Percentiles rank a stretch among this genome's conserved stretches.
phyloP scores from a whole-genome alignment of 2,113 vertebrate genomes.

The Tragelaphus scriptus region DNA sequence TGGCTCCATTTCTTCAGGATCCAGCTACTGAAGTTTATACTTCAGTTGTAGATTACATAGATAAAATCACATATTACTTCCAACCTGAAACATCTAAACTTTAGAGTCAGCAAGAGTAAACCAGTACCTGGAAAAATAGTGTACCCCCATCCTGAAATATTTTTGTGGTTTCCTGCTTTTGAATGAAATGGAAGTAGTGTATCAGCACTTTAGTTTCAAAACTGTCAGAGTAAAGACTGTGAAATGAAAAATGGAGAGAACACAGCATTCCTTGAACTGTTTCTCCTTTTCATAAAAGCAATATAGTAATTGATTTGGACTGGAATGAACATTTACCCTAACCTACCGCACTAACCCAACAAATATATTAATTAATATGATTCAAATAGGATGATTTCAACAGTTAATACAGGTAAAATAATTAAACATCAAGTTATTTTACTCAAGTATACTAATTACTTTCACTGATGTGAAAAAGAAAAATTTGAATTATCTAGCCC shows the following conservation, averaged over 20 bases:
- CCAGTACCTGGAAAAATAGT: background rate
- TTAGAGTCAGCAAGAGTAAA: slow-evolving; percentile 30
- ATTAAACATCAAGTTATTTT: slow-evolving; percentile 1
- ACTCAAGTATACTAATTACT: background rate
- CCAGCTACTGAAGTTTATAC: background rate
- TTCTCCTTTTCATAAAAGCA: slow-evolving; percentile 1
- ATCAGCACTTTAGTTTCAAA: slow-evolving; percentile 26
- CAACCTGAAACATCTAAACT: background rate
- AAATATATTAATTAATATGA: background rate
- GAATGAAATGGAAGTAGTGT: background rate
- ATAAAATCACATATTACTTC: background rate
- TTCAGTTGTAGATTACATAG: background rate
- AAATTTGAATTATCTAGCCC: background rate
- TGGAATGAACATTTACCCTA: background rate
- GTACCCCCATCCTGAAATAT: background rate
- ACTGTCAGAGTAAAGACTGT: background rate
- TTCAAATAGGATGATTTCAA: background rate
- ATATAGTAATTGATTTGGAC: slow-evolving; percentile 26
- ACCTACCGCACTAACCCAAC: background rate
- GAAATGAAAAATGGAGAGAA: slow-evolving; percentile 25
- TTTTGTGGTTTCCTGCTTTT: background rate
- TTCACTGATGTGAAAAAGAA: background rate
- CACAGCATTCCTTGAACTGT: background rate
- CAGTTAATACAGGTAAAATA: background rate
- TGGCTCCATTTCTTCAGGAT: background rate